Evolutionary conservation across 2,113 vertebrate species (phyloP), one percentile per base, ranked within the genome.

Genomic region (Nanorana parkeri): DNA sequence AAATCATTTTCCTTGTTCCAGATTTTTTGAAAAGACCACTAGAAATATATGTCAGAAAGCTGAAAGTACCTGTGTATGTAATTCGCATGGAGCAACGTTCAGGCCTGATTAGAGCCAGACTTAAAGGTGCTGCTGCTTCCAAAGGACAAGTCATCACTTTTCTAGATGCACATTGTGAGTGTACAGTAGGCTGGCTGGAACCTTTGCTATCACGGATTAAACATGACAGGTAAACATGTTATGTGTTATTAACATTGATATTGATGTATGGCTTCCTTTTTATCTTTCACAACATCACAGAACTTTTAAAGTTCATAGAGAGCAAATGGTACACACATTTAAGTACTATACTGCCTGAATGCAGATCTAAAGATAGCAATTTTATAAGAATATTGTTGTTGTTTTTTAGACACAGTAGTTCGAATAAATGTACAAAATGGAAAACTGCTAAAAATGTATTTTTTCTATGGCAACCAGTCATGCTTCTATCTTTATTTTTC

Each of bases 101-200:
- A n/a, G 98, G 98, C 77, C 91, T 99, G 81, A 99, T 99, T 83
- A 93, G 98, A 67, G 98, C 97, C 64, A 95, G 98, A 56, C 95
- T 99, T 84, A 98, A 97, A 90, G 98, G 97, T 51, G 98, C 98
- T 19, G 96, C 97, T 23, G 91, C 96, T 83, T 99, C 97, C 68
- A 98, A 95, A 73, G 98, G 98, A 86, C 97, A 98, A 90, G 97
- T 99, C 86, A 99, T 99, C 88, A 99, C 97, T 86, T 99, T 99
- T 87, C 90, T 99, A 88, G 98, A 99, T 77, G 98, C 97, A 84
- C 98, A 99, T 88, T 99, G 98, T 87, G 98, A 99, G 90, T 99
- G 97, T 87, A 99, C 98, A 54, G 92, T 93, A 83, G 98, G 98
- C 54, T 99, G 98, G 98, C 94, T 99, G 29, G 98, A 99, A 85